Conservation (phyloP, 2,797 vertebrate species). For the Simalia tracyae region DNA sequence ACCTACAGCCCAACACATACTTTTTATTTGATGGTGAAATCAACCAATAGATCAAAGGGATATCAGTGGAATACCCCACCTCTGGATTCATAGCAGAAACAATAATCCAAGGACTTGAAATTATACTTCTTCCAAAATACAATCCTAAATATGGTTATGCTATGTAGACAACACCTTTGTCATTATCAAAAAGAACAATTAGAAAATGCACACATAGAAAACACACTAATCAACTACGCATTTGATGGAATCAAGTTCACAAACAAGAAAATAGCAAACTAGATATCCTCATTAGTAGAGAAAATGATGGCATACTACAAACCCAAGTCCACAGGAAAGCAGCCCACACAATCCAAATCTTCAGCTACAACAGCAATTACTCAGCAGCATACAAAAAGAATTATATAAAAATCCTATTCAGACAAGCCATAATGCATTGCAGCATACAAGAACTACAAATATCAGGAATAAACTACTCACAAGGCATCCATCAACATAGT, state of each 20-base stretch:
- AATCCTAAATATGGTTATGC: neutral
- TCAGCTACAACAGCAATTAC: neutral
- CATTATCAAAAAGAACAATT: neutral
- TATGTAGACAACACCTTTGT: neutral
- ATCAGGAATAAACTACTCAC: neutral
- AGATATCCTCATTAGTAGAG: neutral
- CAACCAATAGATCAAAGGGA: too few species aligned
- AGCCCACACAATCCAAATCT: neutral
- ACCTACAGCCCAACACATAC: too few species aligned
- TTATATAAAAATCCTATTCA: neutral
- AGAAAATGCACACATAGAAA: neutral
- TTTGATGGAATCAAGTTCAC: neutral
- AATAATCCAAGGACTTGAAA: neutral
- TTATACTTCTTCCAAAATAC: neutral
- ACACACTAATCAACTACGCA: neutral
- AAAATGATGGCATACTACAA: neutral
- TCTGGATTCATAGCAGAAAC: neutral
- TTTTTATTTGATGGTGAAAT: too few species aligned
- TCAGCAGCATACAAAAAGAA: neutral
- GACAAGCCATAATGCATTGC: neutral
- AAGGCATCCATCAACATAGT: neutral
- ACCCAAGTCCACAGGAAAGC: neutral
- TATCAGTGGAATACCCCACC: too few species aligned
- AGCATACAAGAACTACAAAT: neutral
- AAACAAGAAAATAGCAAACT: neutral